phyloP scores from a whole-genome alignment of 1,140 invertebrate genomes.

The Aphelinus certus region DNA sequence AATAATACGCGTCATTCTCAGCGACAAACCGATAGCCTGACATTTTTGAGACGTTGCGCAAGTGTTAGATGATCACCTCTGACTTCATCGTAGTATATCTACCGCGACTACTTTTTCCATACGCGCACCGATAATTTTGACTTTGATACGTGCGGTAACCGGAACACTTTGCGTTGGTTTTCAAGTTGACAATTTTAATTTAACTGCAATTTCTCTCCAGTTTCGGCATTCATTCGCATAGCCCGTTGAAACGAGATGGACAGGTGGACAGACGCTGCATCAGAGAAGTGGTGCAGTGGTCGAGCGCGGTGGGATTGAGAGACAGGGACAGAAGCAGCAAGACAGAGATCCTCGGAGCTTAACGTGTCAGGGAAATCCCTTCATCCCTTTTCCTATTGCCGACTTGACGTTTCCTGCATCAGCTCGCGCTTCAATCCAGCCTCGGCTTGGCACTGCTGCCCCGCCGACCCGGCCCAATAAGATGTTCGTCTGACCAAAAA shows the following conservation, averaged over 20 bases:
- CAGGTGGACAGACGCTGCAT: conserved; percentile 51
- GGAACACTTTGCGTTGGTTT: too few relatives aligned
- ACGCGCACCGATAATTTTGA: too few relatives aligned
- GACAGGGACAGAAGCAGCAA: not conserved
- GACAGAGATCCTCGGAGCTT: conserved; percentile 52
- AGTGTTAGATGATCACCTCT: too few relatives aligned
- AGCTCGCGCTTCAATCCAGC: conserved; percentile 3
- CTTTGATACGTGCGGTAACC: too few relatives aligned
- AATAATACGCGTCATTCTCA: too few relatives aligned
- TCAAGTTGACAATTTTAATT: too few relatives aligned
- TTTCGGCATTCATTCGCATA: too few relatives aligned
- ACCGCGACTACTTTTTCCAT: too few relatives aligned
- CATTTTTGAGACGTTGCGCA: too few relatives aligned
- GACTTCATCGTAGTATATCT: too few relatives aligned
- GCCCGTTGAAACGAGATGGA: conserved; percentile 41
- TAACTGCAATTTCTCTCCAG: too few relatives aligned
- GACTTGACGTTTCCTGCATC: conserved; percentile 47
- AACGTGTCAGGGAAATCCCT: conserved; percentile 58
- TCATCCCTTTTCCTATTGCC: conserved; percentile 56
- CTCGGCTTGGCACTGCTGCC: not conserved
- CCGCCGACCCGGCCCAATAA: conserved; percentile 17
- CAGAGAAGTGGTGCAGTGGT: conserved; percentile 35
- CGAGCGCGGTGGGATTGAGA: not conserved
- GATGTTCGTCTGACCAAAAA: conserved; percentile 39
- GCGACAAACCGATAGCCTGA: too few relatives aligned